These are phyloP conservation scores for Lepidostoma basale DNA, from an alignment of 1,140 invertebrate genomes.

Conservation along the genomic window DNA sequence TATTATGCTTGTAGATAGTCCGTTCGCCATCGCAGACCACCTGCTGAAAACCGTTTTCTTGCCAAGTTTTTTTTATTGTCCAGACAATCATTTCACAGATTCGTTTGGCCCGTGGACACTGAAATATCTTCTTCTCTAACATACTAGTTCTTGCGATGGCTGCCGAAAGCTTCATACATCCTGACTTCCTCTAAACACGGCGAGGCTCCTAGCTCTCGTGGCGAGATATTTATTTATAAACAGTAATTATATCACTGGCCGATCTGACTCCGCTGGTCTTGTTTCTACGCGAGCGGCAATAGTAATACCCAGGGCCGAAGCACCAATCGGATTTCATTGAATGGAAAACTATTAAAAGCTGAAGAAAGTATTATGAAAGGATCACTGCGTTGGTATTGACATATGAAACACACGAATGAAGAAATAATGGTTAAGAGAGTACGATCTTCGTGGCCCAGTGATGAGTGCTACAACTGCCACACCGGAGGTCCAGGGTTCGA, in stretches of 20 bases:
- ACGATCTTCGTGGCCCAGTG: too few species aligned
- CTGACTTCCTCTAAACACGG: not conserved
- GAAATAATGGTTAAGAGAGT: too few species aligned
- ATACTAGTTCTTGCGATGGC: not conserved
- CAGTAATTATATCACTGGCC: constrained; percentile 19
- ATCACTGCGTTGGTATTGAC: too few species aligned
- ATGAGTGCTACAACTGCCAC: too few species aligned
- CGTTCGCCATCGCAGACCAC: constrained; percentile 6
- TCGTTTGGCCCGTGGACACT: not conserved
- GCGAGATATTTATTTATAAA: constrained; percentile 23
- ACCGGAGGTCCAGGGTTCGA: too few species aligned
- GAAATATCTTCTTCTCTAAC: too few species aligned
- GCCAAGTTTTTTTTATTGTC: constrained; percentile 18
- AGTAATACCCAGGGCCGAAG: constrained; percentile 1
- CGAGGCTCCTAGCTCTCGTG: not conserved
- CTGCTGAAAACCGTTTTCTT: not conserved
- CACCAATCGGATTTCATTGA: too few species aligned
- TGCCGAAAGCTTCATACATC: constrained; percentile 4
- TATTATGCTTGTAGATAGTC: not conserved
- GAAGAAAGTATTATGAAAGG: too few species aligned
- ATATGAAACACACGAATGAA: too few species aligned
- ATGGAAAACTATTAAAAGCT: too few species aligned
- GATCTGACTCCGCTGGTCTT: constrained; percentile 19
- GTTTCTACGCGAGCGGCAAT: constrained; percentile 10
- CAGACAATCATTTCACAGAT: not conserved